Evolutionary conservation across 2,113 vertebrate genomes (phyloP), one percentile per base, ranked within the genome.

Genomic region (Garra rufa): DNA sequence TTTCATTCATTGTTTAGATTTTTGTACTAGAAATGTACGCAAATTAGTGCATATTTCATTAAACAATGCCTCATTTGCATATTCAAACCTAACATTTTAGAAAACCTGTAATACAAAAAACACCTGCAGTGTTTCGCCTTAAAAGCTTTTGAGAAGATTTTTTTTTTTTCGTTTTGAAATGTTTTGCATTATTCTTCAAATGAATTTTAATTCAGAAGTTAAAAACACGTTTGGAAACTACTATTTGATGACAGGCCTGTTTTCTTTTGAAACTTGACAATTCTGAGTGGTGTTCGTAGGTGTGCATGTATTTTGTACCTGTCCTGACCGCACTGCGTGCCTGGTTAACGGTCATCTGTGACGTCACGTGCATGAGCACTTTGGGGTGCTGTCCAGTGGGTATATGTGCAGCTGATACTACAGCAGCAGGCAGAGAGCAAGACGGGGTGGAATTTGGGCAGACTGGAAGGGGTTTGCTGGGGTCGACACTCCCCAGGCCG

Each of bases 271-370:
- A n/a, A 65, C 15, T 65, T n/a, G n/a, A 65, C 3, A 65, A 9
- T 34, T 65, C 28, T 67, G 6, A 34, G 28, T 67, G 63, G 28
- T 67, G 28, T 19, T 26, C 4, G 0, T 44, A 48, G 11, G 6
- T 34, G 0, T 61, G 11, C 9, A 0, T 8, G 26, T 50, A 14
- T 26, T 10, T 30, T 21, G n/a, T 93, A 99, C 98, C 98, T 94
- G 98, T 98, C 90, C 98, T 92, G 88, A 95, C 97, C 0, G 96
- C 96, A 41, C 93, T 98, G 85, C 97, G 97, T 84, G 98, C 98
- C 92, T 99, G 98, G 90, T 96, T 99, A 76, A 99, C 97, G 0
- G 97, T 99, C 97, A 99, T 99, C 92, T 99, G 98, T 30, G 97
- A 95, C 3, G 92, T 95, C 93, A 97, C 93, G 0, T 99, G 97